Evolutionary conservation across 2,113 vertebrate species (phyloP).

Genomic region (Aix galericulata): DNA sequence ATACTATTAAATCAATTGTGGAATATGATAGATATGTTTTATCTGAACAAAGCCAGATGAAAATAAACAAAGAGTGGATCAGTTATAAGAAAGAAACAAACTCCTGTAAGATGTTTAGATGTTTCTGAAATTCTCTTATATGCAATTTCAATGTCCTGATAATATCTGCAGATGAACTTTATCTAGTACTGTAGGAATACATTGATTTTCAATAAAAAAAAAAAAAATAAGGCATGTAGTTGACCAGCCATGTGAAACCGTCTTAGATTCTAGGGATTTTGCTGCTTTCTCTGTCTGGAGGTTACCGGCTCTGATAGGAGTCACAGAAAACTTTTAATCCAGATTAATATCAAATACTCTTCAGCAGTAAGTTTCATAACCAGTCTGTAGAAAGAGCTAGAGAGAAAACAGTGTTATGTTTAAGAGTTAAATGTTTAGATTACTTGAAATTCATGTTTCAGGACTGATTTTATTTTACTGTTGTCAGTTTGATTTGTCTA

Average conservation of each 20-base stretch:
- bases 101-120: neutral
- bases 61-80: neutral
- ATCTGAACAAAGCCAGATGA: neutral
- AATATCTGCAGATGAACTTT: neutral
- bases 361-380: neutral
- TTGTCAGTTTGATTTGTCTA: neutral
- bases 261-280: neutral
- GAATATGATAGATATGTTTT: neutral
- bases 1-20: neutral
- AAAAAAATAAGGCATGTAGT: neutral
- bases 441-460: neutral
- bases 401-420: neutral
- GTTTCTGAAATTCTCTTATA: neutral
- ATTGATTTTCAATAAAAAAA: neutral
- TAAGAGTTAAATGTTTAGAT: neutral
- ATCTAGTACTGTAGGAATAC: neutral
- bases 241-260: neutral
- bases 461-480: neutral
- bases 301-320: neutral
- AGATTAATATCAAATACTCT: neutral
- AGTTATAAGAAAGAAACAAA: neutral
- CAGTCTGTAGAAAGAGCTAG: neutral
- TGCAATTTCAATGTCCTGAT: neutral
- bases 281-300: fast-evolving
- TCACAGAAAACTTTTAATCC: neutral